Base-by-base conservation (phyloP, 2,113 vertebrate genomes). In the Mirounga angustirostris region DNA sequence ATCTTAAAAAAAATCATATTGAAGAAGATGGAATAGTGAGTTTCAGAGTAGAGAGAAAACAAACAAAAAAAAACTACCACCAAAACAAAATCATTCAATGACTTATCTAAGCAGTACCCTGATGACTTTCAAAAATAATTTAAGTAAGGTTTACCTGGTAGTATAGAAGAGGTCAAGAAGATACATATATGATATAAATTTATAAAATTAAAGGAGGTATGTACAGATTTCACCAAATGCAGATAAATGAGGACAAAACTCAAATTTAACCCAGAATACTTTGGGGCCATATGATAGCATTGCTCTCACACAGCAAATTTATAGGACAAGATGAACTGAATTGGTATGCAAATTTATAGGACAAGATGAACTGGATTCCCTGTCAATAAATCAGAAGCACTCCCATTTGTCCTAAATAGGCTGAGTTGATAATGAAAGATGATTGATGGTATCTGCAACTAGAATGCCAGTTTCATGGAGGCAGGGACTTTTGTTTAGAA, bases 201-300 rank as follows among this genome's bases (percentile, higher is more conserved):
- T 76, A 81, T 88, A 90, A 93, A 81, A 82, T 1, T 43, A 52
- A 61, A 91, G 21, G 16, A 28, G 6, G 74, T 24, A 80, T 18
- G 43, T 21, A 50, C 30, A 91, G 50, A 96, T 43, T 94, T 95
- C 43, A 89, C 22, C 65, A 92, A 86, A 91, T 83, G 26, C 10
- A 71, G 43, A 43, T 50, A 63, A 87, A 24, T 15, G 14, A 52
- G 13, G 19, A 15, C 19, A 95, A 95, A 96, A 69, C 82, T 89
- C 65, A 95, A 96, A 76, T 59, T 89, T 85, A 94, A 95, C 46
- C 46, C 36, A 92, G 52, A 91, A 92, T 56, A 90, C 0, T 58
- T 16, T 18, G 65, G 36, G 28, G 21, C 71, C 1, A 82, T n/a
- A 80, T 33, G 18, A 94, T 74, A 94, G 30, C 36, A 69, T 14